These are phyloP conservation scores for Merops nubicus DNA, from an alignment of 2,113 vertebrate species.

Conservation along the genomic window DNA sequence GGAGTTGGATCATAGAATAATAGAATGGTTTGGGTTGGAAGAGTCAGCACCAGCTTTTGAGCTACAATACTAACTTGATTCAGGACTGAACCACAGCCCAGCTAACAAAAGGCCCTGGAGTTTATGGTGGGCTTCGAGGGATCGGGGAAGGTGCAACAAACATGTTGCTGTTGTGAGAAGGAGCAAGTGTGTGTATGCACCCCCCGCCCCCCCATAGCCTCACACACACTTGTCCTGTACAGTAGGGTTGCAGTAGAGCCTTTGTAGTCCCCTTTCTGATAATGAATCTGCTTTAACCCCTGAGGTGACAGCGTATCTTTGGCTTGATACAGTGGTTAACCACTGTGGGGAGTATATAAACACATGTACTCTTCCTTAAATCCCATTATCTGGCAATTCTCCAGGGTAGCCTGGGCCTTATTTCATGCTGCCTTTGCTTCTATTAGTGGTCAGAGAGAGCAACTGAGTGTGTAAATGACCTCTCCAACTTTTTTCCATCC, in stretches of 20 bases:
- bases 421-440: not conserved
- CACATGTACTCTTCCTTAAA: not conserved
- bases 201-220: fast-evolving
- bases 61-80: not conserved
- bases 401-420: not conserved
- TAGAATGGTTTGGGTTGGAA: no score
- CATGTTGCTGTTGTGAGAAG: not conserved
- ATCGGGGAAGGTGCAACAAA: not conserved
- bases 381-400: not conserved
- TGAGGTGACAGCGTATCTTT: not conserved
- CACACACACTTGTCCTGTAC: not conserved
- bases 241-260: fast-evolving
- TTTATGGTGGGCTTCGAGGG: not conserved
- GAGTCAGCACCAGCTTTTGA: not conserved
- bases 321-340: not conserved
- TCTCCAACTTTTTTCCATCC: not conserved
- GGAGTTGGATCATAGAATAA: not conserved
- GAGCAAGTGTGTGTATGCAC: not conserved
- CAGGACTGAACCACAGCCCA: not conserved
- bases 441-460: not conserved
- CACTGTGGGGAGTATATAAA: not conserved
- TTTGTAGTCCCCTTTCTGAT: not conserved
- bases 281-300: not conserved
- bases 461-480: not conserved
- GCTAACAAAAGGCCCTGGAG: not conserved